A percentile compares a stretch with the other conserved stretches of the same genome.
These are phyloP conservation scores for Toxonevra muliebris DNA, from an alignment of 2,888 invertebrate species.

Conservation along the genomic window DNA sequence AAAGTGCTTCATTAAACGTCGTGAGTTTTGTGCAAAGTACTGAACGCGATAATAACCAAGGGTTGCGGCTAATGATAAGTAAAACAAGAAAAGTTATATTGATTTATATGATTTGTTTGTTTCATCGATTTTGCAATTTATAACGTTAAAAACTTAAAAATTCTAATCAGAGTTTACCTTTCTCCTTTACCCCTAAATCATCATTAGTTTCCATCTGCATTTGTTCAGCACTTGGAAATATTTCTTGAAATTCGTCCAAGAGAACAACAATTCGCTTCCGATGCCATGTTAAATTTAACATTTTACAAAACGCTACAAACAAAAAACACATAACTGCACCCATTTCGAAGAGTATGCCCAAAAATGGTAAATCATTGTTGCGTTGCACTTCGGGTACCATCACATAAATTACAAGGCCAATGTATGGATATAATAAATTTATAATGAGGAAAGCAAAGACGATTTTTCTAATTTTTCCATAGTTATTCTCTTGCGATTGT, in stretches of 20 bases:
- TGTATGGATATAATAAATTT: conserved; percentile 50
- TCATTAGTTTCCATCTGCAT: conserved; percentile 3
- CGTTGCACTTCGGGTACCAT: conserved; percentile 25
- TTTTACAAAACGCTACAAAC: conserved; percentile 46
- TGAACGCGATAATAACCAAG: conserved; percentile 36
- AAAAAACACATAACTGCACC: conserved; percentile 49
- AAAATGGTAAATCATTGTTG: conserved; percentile 18
- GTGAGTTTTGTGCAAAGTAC: conserved; percentile 41
- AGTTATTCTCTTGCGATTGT: too few relatives aligned
- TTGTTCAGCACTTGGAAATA: conserved; percentile 35
- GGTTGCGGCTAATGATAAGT: neutral
- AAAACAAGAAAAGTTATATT: too few relatives aligned
- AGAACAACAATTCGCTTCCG: conserved; percentile 44
- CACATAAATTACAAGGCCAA: conserved; percentile 49
- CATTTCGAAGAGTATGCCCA: conserved; percentile 40
- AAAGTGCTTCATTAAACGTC: conserved; percentile 43
- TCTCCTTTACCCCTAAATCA: too few relatives aligned
- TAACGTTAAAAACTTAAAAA: too few relatives aligned
- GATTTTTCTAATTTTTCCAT: neutral
- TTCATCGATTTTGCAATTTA: too few relatives aligned
- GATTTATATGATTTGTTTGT: too few relatives aligned
- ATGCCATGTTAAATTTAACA: conserved; percentile 45
- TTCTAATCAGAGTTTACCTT: too few relatives aligned
- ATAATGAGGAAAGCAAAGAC: neutral
- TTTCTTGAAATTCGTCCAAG: conserved; percentile 40